Percentiles rank a stretch among this genome's conserved stretches.
Evolutionary conservation across 2,888 invertebrate genomes (phyloP).

Genomic region (Cephus sareptanus): DNA sequence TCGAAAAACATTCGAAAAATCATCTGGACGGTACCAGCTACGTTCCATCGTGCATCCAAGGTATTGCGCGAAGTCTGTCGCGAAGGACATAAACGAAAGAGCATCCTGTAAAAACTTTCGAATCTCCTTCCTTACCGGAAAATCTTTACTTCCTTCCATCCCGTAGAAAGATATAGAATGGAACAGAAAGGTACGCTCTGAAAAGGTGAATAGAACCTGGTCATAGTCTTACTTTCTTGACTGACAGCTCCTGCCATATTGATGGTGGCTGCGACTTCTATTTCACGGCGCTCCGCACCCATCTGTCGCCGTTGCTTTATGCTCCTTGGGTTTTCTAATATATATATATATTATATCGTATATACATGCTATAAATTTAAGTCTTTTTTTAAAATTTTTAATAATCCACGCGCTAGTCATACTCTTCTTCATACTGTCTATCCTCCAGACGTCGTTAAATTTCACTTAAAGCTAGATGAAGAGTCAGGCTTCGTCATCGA

Average conservation of each 20-base stretch:
- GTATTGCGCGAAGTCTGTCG: background rate
- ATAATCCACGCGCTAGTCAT: background rate
- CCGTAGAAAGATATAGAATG: background rate
- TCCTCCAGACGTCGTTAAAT: background rate
- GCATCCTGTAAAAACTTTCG: background rate
- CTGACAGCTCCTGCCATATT: conserved; percentile 39
- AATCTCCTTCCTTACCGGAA: background rate
- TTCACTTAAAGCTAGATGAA: background rate
- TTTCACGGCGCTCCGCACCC: conserved; percentile 11
- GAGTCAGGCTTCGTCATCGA: background rate
- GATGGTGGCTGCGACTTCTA: conserved; percentile 24
- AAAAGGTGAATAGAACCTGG: conserved; percentile 12
- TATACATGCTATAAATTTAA: background rate
- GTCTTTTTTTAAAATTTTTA: background rate
- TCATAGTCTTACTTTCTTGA: conserved; percentile 37
- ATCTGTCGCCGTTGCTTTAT: background rate
- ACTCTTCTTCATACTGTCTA: background rate
- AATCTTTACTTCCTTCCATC: background rate
- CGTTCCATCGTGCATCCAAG: background rate
- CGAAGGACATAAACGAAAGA: background rate
- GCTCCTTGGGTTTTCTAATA: background rate
- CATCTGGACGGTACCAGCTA: background rate
- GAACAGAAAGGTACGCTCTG: too few relatives aligned
- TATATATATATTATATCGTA: background rate
- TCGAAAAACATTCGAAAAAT: background rate